Conservation (phyloP, 2,797 vertebrate species). For the Phoeniculus purpureus region DNA sequence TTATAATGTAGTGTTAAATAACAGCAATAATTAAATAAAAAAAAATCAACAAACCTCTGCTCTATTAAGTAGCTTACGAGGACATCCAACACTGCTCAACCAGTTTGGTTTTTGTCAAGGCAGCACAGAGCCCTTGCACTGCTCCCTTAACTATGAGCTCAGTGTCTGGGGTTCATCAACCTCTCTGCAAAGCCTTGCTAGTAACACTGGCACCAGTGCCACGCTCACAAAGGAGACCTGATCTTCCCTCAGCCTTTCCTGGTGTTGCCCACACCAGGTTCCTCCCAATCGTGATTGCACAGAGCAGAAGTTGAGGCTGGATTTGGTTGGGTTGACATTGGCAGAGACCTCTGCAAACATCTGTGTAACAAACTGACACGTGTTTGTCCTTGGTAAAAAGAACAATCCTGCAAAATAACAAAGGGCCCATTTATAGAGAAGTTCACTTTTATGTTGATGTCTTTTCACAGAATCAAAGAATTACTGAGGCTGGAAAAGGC, state of each 20-base stretch:
- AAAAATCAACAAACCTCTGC: not conserved
- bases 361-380: not conserved
- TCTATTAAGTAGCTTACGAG: not conserved
- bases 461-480: not conserved
- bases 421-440: not conserved
- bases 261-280: not conserved
- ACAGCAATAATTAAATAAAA: not conserved
- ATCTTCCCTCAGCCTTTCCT: not conserved
- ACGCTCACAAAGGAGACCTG: accelerated
- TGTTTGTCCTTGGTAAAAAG: not conserved
- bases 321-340: not conserved
- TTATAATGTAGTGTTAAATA: not conserved
- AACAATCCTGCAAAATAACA: not conserved
- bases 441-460: not conserved
- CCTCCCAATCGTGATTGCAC: not conserved
- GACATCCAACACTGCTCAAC: not conserved
- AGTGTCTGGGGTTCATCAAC: not conserved
- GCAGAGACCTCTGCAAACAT: not conserved
- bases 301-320: not conserved
- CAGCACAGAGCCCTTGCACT: not conserved
- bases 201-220: not conserved
- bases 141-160: accelerated
- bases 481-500: too few relatives aligned
- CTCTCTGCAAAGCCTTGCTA: not conserved
- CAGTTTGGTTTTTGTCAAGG: not conserved